phyloP scores from a whole-genome alignment of 2,113 vertebrate genomes.

The Pithys albifrons region DNA sequence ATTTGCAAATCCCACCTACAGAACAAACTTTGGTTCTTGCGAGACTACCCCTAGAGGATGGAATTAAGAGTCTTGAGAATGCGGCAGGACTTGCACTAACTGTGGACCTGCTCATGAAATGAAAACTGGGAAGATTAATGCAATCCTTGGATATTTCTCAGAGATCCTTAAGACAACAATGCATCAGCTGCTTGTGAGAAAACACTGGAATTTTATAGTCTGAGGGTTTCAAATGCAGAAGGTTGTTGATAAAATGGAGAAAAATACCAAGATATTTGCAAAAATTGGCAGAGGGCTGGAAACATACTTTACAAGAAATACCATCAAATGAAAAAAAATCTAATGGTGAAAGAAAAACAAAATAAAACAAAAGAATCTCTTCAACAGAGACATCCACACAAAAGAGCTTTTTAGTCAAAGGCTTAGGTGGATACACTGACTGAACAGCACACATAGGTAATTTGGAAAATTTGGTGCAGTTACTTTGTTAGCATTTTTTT shows the following conservation, averaged over 20 bases:
- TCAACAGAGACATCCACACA: neutral
- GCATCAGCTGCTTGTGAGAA: neutral
- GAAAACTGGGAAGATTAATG: neutral
- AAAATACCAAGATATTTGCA: neutral
- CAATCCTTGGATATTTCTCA: neutral
- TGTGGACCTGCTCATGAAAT: neutral
- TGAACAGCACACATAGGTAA: neutral
- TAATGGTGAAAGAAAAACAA: neutral
- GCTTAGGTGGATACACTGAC: neutral
- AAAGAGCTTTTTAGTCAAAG: neutral
- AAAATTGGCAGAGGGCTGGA: neutral
- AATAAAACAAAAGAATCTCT: neutral
- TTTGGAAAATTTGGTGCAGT: neutral
- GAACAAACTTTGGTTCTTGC: neutral
- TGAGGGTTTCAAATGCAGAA: neutral
- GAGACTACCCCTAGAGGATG: neutral
- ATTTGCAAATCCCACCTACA: neutral
- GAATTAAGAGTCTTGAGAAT: neutral
- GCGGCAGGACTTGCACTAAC: accelerated
- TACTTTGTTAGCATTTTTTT: neutral
- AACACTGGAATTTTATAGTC: neutral
- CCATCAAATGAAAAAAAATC: neutral
- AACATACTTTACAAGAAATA: neutral
- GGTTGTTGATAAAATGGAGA: neutral
- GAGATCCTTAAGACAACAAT: neutral